Percentiles rank a stretch among this genome's conserved stretches.
Evolutionary conservation across 2,888 invertebrate species (phyloP).

Genomic region (Pelosia muscerda): DNA sequence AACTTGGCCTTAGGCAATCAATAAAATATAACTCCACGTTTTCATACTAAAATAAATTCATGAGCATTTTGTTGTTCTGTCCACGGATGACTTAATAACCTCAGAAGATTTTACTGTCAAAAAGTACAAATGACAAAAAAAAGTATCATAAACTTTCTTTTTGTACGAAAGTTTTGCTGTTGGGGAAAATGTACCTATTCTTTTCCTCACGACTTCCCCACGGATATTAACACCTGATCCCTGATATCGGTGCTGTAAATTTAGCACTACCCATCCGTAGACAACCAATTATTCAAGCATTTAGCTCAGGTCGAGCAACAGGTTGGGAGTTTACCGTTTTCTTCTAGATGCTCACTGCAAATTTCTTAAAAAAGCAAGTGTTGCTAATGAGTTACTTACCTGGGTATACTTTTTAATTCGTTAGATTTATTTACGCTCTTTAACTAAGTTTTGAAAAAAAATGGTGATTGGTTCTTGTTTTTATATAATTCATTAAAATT

Average conservation of each 20-base stretch:
- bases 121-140: constrained; percentile 31
- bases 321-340: constrained; percentile 74
- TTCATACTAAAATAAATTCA: constrained; percentile 35
- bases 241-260: constrained; percentile 58
- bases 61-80: constrained; percentile 34
- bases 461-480: constrained; percentile 25
- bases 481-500: constrained; percentile 26
- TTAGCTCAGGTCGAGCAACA: constrained; percentile 76
- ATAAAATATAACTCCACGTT: constrained; percentile 48
- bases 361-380: constrained; percentile 63
- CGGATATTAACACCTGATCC: constrained; percentile 82
- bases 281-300: constrained; percentile 81
- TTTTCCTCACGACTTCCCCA: constrained; percentile 73
- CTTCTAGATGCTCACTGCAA: constrained; percentile 57
- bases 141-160: constrained; percentile 51
- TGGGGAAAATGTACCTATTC: constrained; percentile 47
- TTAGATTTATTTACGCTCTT: constrained; percentile 43
- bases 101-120: constrained; percentile 31
- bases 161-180: constrained; percentile 52
- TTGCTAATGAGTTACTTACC: constrained; percentile 56
- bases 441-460: constrained; percentile 39
- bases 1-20: constrained; percentile 68
- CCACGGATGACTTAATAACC: constrained; percentile 50
- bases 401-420: constrained; percentile 49
- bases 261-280: constrained; percentile 68